phyloP scores from a whole-genome alignment of 2,888 invertebrate genomes.

The Cantharis nigra region DNA sequence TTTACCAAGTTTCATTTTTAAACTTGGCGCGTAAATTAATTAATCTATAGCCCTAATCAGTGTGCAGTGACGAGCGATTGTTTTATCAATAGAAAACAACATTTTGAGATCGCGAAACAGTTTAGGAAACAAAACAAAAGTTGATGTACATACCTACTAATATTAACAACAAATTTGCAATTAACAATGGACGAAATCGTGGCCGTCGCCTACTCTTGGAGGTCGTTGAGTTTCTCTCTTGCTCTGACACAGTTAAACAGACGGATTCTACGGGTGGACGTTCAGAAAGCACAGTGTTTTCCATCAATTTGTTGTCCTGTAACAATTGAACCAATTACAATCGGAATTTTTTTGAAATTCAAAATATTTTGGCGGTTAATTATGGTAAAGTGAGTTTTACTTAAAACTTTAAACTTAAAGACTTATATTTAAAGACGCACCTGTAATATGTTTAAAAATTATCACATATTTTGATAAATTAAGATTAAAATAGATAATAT shows the following conservation, averaged over 20 bases:
- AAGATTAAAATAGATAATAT: not conserved
- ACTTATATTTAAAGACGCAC: not conserved
- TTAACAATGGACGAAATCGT: constrained; percentile 35
- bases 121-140: not conserved
- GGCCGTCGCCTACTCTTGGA: constrained; percentile 27
- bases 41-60: not conserved
- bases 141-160: constrained; percentile 40
- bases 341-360: not conserved
- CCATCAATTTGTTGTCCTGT: constrained; percentile 51
- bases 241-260: constrained; percentile 35
- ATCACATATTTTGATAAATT: not conserved
- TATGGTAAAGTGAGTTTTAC: not conserved
- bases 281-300: constrained; percentile 44
- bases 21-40: not conserved
- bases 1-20: not conserved
- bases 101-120: not conserved
- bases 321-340: constrained; percentile 23
- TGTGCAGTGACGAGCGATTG: not conserved
- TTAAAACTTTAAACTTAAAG: not conserved
- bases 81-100: not conserved
- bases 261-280: constrained; percentile 32
- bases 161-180: constrained; percentile 37
- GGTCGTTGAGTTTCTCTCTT: constrained; percentile 30
- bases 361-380: not conserved
- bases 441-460: not conserved